Conservation (phyloP, 2,888 invertebrate genomes). For the Sinhomidia bicolor region DNA sequence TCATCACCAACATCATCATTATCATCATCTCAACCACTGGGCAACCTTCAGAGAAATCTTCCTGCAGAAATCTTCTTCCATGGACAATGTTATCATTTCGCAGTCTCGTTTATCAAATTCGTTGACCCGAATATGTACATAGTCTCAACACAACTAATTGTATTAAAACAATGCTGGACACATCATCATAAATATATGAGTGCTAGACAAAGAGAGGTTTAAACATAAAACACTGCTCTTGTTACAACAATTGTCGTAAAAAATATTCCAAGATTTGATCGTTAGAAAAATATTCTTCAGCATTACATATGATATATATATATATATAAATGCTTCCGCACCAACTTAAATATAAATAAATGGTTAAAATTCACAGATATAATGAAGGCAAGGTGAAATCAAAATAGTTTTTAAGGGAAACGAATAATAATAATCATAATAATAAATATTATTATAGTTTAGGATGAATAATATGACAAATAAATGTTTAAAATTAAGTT, state of each 20-base stretch:
- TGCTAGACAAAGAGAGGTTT: too few relatives aligned
- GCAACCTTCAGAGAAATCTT: neutral
- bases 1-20: neutral
- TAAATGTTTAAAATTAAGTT: too few relatives aligned
- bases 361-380: neutral
- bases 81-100: too few relatives aligned
- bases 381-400: neutral
- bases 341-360: constrained; percentile 7
- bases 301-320: neutral
- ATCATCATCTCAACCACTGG: too few relatives aligned
- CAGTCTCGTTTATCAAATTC: neutral
- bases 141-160: neutral
- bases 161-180: neutral
- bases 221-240: too few relatives aligned
- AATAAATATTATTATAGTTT: too few relatives aligned
- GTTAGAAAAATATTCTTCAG: too few relatives aligned
- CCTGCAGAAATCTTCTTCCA: neutral
- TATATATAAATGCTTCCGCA: constrained; percentile 9
- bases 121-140: neutral
- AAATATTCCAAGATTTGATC: too few relatives aligned
- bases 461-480: too few relatives aligned
- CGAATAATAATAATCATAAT: too few relatives aligned
- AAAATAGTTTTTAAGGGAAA: too few relatives aligned
- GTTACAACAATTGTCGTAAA: too few relatives aligned
- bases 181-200: neutral